Percentiles rank a stretch among this genome's conserved stretches.
Evolutionary conservation across 2,888 invertebrate genomes (phyloP).

Genomic region (Mythimna vitellina): DNA sequence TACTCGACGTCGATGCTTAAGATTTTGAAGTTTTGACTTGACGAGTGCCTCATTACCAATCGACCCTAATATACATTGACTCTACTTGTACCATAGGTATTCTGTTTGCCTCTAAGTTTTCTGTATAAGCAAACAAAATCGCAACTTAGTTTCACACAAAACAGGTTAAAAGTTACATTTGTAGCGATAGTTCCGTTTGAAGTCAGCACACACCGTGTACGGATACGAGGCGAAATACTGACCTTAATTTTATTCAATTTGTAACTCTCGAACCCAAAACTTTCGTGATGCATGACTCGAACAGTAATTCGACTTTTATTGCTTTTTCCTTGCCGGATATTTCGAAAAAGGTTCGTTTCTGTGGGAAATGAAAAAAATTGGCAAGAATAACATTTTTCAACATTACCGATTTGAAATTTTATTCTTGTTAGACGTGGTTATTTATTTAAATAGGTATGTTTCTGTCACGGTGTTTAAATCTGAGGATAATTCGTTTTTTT

Average conservation of each 20-base stretch:
- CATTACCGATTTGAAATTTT: conserved; percentile 63
- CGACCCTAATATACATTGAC: too few relatives aligned
- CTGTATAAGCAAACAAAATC: conserved; percentile 25
- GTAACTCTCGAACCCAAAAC: conserved; percentile 87
- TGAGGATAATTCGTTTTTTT: conserved; percentile 21
- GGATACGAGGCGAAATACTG: conserved; percentile 72
- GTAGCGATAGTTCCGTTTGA: conserved; percentile 62
- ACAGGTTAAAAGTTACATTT: conserved; percentile 53
- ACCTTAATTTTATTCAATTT: conserved; percentile 89
- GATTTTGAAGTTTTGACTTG: too few relatives aligned
- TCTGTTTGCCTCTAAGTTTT: not conserved
- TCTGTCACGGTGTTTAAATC: conserved; percentile 14
- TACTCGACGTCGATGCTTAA: too few relatives aligned
- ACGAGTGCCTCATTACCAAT: too few relatives aligned
- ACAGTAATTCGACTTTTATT: conserved; percentile 89
- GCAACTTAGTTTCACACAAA: conserved; percentile 12
- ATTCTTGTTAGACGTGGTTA: conserved; percentile 61
- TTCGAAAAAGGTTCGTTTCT: conserved; percentile 77
- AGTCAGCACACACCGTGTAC: conserved; percentile 60
- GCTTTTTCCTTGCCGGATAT: conserved; percentile 80
- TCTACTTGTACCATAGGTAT: not conserved
- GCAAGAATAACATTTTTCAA: conserved; percentile 70
- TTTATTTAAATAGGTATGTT: conserved; percentile 29
- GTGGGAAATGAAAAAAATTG: conserved; percentile 72
- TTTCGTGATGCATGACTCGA: conserved; percentile 87